Evolutionary conservation across 2,888 invertebrate genomes (phyloP).

Genomic region (Nephrotoma flavescens): DNA sequence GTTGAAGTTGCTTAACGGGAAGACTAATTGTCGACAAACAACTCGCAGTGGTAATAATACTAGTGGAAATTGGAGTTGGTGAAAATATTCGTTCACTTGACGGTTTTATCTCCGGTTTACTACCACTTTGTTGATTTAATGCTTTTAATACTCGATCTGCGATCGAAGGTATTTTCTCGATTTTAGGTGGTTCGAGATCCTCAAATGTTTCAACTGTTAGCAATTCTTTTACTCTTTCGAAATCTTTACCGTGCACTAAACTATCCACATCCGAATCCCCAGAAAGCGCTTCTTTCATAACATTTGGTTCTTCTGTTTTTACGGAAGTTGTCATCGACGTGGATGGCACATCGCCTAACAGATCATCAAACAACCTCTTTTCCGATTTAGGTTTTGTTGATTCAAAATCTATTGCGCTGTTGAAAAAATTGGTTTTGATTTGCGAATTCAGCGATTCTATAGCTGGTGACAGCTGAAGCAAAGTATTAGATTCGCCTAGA

Average conservation of each 20-base stretch:
- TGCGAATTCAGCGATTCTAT: background rate
- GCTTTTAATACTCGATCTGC: slow-evolving; percentile 47
- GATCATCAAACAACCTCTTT: background rate
- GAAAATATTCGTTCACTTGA: slow-evolving; percentile 18
- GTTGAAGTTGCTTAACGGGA: slow-evolving; percentile 8
- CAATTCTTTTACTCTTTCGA: slow-evolving; percentile 28
- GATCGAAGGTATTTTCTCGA: slow-evolving; percentile 38
- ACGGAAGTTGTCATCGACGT: background rate
- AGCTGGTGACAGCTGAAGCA: background rate
- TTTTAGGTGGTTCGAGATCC: slow-evolving; percentile 26
- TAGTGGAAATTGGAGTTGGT: background rate
- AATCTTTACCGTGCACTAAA: slow-evolving; percentile 18
- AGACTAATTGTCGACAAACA: slow-evolving; percentile 8
- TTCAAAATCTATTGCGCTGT: background rate
- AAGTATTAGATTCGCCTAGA: background rate
- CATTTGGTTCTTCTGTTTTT: background rate
- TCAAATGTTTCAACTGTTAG: slow-evolving; percentile 24
- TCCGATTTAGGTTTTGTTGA: background rate
- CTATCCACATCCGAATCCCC: slow-evolving; percentile 11
- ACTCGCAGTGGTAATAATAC: background rate
- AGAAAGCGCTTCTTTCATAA: background rate
- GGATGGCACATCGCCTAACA: background rate
- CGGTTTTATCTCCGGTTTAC: slow-evolving; percentile 29
- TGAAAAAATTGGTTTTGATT: background rate
- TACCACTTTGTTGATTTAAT: slow-evolving; percentile 39